phyloP scores from a whole-genome alignment of 2,113 vertebrate genomes.

The Muntiacus reevesi region DNA sequence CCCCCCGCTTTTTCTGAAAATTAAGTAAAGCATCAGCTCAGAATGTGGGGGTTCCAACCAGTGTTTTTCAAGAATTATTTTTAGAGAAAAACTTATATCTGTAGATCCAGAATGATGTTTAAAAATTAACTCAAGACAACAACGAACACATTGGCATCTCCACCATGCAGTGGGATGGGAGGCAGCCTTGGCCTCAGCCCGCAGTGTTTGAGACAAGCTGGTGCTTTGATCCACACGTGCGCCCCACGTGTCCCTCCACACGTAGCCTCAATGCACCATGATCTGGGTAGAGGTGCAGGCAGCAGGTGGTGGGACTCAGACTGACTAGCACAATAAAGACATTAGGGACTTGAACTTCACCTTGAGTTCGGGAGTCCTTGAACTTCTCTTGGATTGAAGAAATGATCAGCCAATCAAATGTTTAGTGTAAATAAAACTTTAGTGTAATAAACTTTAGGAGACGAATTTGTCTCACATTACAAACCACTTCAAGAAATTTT shows the following conservation, averaged over 20 bases:
- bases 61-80: background rate
- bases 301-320: background rate
- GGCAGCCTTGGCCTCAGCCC: background rate
- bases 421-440: background rate
- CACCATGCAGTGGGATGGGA: background rate
- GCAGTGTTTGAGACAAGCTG: background rate
- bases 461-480: background rate
- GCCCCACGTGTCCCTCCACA: rapidly evolving
- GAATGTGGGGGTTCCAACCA: background rate
- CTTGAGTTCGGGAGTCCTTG: background rate
- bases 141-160: background rate
- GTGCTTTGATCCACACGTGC: background rate
- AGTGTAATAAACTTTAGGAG: background rate
- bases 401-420: background rate
- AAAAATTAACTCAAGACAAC: conserved; percentile 5
- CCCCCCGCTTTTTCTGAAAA: rapidly evolving
- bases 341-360: background rate
- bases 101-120: conserved; percentile 11
- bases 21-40: background rate
- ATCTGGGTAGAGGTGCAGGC: background rate
- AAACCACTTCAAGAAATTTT: background rate
- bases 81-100: background rate
- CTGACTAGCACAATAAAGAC: background rate
- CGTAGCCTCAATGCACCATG: rapidly evolving
- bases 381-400: background rate